phyloP scores from a whole-genome alignment of 2,888 invertebrate species.

The Chelonus formosanus region DNA sequence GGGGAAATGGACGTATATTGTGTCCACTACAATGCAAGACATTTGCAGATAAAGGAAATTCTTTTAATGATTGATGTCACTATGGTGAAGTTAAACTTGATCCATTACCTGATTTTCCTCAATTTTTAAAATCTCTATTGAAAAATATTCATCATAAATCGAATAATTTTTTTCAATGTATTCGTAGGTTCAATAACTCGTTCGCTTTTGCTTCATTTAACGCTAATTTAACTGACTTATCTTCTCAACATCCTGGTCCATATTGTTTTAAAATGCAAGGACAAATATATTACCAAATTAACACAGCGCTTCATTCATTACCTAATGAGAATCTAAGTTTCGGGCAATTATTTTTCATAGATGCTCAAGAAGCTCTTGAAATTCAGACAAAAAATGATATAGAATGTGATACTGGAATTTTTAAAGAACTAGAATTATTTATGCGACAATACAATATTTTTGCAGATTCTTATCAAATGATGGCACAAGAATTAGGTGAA shows the following conservation, averaged over 20 bases:
- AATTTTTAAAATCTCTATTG: constrained; percentile 31
- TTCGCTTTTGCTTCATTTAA: constrained; percentile 39
- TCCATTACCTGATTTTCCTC: constrained; percentile 28
- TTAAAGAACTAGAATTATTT: neutral
- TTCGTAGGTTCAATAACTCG: constrained; percentile 34
- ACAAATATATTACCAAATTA: constrained; percentile 28
- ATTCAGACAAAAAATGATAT: neutral
- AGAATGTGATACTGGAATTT: constrained; percentile 4
- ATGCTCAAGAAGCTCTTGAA: constrained; percentile 1
- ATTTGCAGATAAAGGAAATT: constrained; percentile 35
- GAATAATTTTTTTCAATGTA: constrained; percentile 31
- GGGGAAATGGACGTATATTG: constrained; percentile 27
- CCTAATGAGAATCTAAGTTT: constrained; percentile 10
- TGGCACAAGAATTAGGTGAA: no score
- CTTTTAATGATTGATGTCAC: constrained; percentile 37
- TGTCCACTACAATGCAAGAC: constrained; percentile 28
- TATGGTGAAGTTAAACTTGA: constrained; percentile 31
- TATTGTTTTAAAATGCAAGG: constrained; percentile 36
- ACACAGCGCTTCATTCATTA: constrained; percentile 18
- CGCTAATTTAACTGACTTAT: constrained; percentile 35
- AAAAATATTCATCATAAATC: constrained; percentile 30
- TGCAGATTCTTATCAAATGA: neutral
- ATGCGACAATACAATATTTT: constrained; percentile 29
- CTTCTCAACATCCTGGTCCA: constrained; percentile 29
- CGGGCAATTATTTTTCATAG: constrained; percentile 18